Conservation (phyloP, 1,140 invertebrate genomes). For the Venustaconcha ellipsiformis region DNA sequence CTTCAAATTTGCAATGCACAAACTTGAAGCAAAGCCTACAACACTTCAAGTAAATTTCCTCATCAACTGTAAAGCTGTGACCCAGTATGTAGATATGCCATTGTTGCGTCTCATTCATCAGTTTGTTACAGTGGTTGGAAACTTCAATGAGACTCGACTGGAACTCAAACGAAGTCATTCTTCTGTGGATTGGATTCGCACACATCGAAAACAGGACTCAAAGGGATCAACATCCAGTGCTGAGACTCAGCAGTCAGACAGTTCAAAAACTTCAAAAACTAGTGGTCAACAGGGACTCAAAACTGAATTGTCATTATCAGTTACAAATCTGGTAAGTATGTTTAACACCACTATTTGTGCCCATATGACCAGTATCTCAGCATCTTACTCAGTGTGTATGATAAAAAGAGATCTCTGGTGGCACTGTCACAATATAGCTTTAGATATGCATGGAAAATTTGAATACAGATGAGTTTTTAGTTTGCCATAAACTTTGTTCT, state of each 20-base stretch:
- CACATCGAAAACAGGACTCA: slow-evolving; percentile 65
- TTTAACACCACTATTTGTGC: too few relatives aligned
- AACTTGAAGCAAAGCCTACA: slow-evolving; percentile 67
- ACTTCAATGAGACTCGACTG: slow-evolving; percentile 93
- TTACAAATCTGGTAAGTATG: too few relatives aligned
- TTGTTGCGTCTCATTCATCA: slow-evolving; percentile 92
- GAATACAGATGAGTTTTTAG: too few relatives aligned
- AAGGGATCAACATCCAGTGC: slow-evolving; percentile 65
- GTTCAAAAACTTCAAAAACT: slow-evolving; percentile 36
- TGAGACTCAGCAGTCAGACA: slow-evolving; percentile 62
- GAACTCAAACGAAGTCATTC: slow-evolving; percentile 76
- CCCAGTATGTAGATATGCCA: slow-evolving; percentile 90
- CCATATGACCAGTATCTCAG: too few relatives aligned
- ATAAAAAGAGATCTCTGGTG: too few relatives aligned
- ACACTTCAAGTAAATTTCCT: slow-evolving; percentile 65
- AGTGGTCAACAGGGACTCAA: not conserved
- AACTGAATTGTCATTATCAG: slow-evolving; percentile 3
- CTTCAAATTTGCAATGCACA: slow-evolving; percentile 64
- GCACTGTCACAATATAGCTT: too few relatives aligned
- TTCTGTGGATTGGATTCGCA: slow-evolving; percentile 50
- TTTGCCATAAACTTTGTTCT: too few relatives aligned
- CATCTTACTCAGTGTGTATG: too few relatives aligned
- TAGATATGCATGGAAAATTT: too few relatives aligned
- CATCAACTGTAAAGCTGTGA: slow-evolving; percentile 60
- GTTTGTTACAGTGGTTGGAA: slow-evolving; percentile 97